These are phyloP conservation scores for Corythucha ciliata DNA, from an alignment of 2,888 invertebrate genomes.

Conservation along the genomic window DNA sequence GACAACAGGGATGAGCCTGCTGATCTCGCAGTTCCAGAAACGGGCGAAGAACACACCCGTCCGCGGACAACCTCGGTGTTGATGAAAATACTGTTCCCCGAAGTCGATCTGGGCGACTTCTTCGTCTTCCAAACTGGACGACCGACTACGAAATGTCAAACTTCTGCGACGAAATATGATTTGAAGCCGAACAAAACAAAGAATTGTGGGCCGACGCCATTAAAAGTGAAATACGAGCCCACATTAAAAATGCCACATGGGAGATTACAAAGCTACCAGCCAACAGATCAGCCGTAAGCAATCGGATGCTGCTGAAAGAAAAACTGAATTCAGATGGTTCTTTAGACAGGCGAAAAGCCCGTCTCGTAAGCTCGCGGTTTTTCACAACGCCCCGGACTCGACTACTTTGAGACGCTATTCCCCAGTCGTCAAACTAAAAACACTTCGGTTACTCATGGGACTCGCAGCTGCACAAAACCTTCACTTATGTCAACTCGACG, in stretches of 20 bases:
- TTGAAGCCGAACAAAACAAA: too few species aligned
- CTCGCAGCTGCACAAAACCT: constrained; percentile 6
- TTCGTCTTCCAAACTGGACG: too few species aligned
- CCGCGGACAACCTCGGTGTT: too few species aligned
- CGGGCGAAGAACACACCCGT: too few species aligned
- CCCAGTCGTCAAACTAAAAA: background rate
- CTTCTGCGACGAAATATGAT: too few species aligned
- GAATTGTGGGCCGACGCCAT: constrained; percentile 21
- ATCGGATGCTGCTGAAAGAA: constrained; percentile 14
- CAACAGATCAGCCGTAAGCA: background rate
- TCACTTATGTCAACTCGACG: constrained; percentile 11
- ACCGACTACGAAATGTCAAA: too few species aligned
- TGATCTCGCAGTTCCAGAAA: too few species aligned
- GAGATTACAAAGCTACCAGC: background rate
- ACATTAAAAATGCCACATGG: constrained; percentile 20
- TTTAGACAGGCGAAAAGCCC: background rate
- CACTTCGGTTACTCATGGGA: background rate
- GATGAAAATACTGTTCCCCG: too few species aligned
- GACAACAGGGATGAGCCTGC: too few species aligned
- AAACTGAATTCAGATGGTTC: constrained; percentile 1
- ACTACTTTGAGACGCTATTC: constrained; percentile 9
- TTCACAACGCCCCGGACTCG: background rate
- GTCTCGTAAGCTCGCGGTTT: constrained; percentile 2
- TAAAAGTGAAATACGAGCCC: constrained; percentile 14
- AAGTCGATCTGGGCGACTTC: too few species aligned